A percentile compares a stretch with the other conserved stretches of the same genome.
These are phyloP conservation scores for Xylocampa areola DNA, from an alignment of 2,888 invertebrate species.

Conservation along the genomic window DNA sequence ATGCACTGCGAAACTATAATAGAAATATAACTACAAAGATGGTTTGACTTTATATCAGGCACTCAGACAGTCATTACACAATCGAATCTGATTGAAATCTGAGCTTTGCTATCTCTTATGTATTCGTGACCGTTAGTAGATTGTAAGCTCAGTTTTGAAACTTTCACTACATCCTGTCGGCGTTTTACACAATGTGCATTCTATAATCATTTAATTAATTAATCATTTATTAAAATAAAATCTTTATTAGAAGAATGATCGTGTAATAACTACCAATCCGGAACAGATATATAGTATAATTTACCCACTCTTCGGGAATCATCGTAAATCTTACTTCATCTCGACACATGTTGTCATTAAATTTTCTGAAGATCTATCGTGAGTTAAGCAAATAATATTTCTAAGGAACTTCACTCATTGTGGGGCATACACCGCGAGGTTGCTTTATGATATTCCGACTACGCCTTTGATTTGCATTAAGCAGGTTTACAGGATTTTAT, in stretches of 20 bases:
- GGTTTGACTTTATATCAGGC: too few relatives aligned
- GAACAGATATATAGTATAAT: slow-evolving; percentile 7
- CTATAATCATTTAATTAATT: slow-evolving; percentile 45
- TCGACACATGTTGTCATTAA: too few relatives aligned
- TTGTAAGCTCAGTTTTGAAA: slow-evolving; percentile 51
- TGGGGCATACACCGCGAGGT: not conserved
- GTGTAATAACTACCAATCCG: slow-evolving; percentile 18
- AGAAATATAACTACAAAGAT: too few relatives aligned
- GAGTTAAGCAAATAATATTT: slow-evolving; percentile 1
- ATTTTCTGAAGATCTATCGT: not conserved
- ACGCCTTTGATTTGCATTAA: slow-evolving; percentile 1
- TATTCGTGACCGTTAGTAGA: slow-evolving; percentile 42
- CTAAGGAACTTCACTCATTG: slow-evolving; percentile 15
- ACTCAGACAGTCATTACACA: too few relatives aligned
- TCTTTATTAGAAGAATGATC: slow-evolving; percentile 4
- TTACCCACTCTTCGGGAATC: slow-evolving; percentile 1
- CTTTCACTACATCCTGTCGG: slow-evolving; percentile 55
- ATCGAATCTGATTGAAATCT: slow-evolving; percentile 18
- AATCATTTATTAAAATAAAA: slow-evolving; percentile 32
- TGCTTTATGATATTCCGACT: not conserved
- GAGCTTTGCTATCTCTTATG: slow-evolving; percentile 36
- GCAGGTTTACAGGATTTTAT: slow-evolving; percentile 3
- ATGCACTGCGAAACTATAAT: too few relatives aligned
- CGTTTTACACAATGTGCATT: slow-evolving; percentile 36
- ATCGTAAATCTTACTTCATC: not conserved